phyloP scores from a whole-genome alignment of 2,888 invertebrate genomes.

The Xanthia togata region DNA sequence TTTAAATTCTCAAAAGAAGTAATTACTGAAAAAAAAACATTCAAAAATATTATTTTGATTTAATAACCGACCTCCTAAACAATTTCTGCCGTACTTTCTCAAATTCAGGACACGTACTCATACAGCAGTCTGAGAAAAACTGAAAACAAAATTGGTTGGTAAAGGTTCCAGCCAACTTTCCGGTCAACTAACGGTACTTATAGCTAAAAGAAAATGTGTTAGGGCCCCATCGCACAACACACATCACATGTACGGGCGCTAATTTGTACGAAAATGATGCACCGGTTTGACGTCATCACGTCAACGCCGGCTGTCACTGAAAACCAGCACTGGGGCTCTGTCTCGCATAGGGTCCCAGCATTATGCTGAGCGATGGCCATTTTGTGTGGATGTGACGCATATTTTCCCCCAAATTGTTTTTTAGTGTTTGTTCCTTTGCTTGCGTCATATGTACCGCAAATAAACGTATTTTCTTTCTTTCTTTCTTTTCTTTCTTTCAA shows the following conservation, averaged over 20 bases:
- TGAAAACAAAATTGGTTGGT: slow-evolving; percentile 29
- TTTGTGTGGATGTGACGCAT: too few relatives aligned
- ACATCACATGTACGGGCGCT: not conserved
- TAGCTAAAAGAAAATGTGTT: slow-evolving; percentile 44
- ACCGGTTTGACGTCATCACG: too few relatives aligned
- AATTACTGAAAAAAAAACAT: not conserved
- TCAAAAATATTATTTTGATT: not conserved
- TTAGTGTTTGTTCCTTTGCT: too few relatives aligned
- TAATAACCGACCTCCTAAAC: not conserved
- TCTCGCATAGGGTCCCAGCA: too few relatives aligned
- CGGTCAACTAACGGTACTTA: slow-evolving; percentile 43
- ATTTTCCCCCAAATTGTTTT: too few relatives aligned
- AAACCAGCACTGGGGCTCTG: too few relatives aligned
- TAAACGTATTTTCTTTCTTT: too few relatives aligned
- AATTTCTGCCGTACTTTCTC: not conserved
- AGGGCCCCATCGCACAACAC: not conserved
- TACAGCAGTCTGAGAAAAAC: slow-evolving; percentile 32
- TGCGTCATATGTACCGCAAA: too few relatives aligned
- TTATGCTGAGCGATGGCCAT: too few relatives aligned
- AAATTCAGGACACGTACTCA: slow-evolving; percentile 46
- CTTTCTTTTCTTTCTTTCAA: too few relatives aligned
- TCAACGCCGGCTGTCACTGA: too few relatives aligned
- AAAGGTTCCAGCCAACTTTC: slow-evolving; percentile 18
- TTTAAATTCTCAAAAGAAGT: not conserved
- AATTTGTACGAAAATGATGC: not conserved